phyloP scores from a whole-genome alignment of 1,140 invertebrate genomes.

The Scaptomyza graminum region DNA sequence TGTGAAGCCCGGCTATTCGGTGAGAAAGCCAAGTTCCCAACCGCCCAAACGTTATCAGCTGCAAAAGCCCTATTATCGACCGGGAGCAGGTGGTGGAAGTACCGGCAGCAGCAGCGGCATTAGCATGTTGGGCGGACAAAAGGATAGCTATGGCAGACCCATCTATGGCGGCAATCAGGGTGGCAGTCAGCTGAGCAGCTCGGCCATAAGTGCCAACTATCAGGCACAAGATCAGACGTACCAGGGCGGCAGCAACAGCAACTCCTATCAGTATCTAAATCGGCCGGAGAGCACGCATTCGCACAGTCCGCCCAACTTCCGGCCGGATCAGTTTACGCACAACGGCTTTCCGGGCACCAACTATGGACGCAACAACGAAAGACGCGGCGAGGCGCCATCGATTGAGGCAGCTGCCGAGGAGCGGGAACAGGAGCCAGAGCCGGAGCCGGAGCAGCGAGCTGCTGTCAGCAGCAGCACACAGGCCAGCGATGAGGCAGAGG shows the following conservation, averaged over 20 bases:
- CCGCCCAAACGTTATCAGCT: conserved; percentile 81
- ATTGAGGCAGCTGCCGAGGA: conserved; percentile 64
- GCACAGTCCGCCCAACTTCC: conserved; percentile 70
- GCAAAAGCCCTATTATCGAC: conserved; percentile 80
- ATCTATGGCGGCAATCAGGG: conserved; percentile 57
- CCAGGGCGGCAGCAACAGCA: conserved; percentile 54
- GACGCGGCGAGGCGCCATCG: conserved; percentile 69
- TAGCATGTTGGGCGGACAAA: conserved; percentile 46
- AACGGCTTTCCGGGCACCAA: conserved; percentile 77
- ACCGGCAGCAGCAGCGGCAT: conserved; percentile 24
- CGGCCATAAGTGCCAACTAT: conserved; percentile 73
- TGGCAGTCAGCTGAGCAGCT: conserved; percentile 45
- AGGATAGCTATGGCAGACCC: conserved; percentile 75
- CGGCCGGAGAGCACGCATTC: conserved; percentile 72
- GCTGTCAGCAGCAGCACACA: conserved; percentile 70
- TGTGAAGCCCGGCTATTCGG: conserved; percentile 84
- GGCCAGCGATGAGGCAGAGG: conserved; percentile 60
- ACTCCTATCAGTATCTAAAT: conserved; percentile 79
- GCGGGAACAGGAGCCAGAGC: conserved; percentile 22
- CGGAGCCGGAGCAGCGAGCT: conserved; percentile 31
- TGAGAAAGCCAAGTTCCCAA: conserved; percentile 78
- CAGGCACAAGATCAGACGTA: conserved; percentile 70
- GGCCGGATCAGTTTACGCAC: conserved; percentile 73
- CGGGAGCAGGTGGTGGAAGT: conserved; percentile 31
- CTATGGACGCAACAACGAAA: conserved; percentile 79